phyloP scores from a whole-genome alignment of 2,888 invertebrate genomes.

The Lagria hirta region DNA sequence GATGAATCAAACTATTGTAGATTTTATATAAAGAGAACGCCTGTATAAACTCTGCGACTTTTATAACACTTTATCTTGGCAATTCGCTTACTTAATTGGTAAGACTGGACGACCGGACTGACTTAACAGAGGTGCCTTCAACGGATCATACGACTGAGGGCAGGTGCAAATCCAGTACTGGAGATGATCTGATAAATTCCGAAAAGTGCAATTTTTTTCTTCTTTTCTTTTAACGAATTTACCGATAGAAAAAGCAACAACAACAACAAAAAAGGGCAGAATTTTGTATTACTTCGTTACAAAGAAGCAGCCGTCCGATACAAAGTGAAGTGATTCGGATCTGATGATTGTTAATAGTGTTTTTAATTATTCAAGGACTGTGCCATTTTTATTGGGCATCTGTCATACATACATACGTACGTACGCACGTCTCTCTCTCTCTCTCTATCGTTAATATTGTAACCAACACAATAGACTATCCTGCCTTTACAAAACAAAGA shows the following conservation, averaged over 20 bases:
- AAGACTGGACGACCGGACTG: conserved; percentile 56
- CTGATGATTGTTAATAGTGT: conserved; percentile 32
- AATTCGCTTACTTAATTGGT: conserved; percentile 53
- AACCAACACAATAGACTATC: conserved; percentile 46
- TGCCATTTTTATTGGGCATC: conserved; percentile 43
- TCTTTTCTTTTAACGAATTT: conserved; percentile 22
- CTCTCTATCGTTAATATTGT: too few species aligned
- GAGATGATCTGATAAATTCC: conserved; percentile 31
- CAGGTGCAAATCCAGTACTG: conserved; percentile 47
- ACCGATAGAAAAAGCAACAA: conserved; percentile 27
- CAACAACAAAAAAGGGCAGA: conserved; percentile 35
- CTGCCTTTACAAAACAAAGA: conserved; percentile 48
- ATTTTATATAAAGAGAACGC: conserved; percentile 45
- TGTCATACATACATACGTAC: conserved; percentile 46
- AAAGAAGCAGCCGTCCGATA: conserved; percentile 50
- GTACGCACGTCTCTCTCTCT: too few species aligned
- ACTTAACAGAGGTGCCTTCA: conserved; percentile 54
- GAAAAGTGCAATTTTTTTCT: conserved; percentile 45
- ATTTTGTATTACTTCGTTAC: conserved; percentile 43
- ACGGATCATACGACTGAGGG: conserved; percentile 52
- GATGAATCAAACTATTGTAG: conserved; percentile 50
- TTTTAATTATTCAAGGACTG: conserved; percentile 37
- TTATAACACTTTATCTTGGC: conserved; percentile 49
- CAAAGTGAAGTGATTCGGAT: conserved; percentile 44
- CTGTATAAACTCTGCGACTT: conserved; percentile 48